Evolutionary conservation across 2,113 vertebrate species (phyloP).

Genomic region (Hipposideros armiger): DNA sequence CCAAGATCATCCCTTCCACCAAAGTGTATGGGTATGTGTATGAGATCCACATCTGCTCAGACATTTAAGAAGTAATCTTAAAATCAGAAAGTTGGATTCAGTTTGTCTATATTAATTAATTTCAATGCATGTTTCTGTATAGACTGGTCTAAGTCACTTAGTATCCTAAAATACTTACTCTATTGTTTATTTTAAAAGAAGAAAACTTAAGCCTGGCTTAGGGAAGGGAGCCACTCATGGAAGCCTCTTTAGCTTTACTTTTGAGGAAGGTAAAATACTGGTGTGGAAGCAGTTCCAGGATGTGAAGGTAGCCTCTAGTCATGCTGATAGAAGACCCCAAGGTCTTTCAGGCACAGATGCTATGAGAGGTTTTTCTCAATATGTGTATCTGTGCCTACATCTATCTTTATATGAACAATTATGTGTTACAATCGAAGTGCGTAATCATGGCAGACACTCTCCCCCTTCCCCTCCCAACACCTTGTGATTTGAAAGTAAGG

Average conservation of each 20-base stretch:
- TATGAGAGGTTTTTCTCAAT: background rate
- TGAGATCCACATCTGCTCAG: background rate
- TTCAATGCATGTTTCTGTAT: background rate
- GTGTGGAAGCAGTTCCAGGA: background rate
- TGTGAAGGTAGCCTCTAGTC: background rate
- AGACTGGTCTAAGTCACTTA: background rate
- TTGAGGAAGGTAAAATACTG: background rate
- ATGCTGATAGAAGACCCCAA: background rate
- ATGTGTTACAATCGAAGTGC: background rate
- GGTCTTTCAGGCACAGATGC: background rate
- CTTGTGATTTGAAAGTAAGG: background rate
- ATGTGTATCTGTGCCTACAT: background rate
- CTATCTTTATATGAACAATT: background rate
- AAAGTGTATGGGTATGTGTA: background rate
- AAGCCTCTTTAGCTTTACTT: background rate
- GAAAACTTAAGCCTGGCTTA: background rate
- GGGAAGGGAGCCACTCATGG: background rate
- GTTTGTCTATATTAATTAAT: background rate
- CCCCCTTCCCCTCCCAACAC: accelerated
- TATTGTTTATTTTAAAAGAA: background rate
- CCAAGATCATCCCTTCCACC: background rate
- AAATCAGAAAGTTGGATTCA: slow-evolving; percentile 7
- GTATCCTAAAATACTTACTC: background rate
- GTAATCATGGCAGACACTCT: background rate
- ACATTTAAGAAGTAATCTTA: background rate